These are phyloP conservation scores for Latrodectus geometricus DNA, from an alignment of 1,140 invertebrate species.

Conservation along the genomic window DNA sequence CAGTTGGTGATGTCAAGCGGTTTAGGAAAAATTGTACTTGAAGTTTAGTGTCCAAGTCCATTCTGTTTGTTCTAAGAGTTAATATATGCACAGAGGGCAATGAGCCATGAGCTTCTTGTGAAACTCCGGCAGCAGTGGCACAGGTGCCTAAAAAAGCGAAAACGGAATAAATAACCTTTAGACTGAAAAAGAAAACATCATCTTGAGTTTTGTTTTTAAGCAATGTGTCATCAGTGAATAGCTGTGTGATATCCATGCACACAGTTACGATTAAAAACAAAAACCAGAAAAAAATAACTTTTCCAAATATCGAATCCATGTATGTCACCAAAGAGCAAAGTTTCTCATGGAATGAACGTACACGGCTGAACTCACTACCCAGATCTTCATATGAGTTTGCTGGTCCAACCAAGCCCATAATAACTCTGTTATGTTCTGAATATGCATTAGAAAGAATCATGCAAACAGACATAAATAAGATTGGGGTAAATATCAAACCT, in stretches of 20 bases:
- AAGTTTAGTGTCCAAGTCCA: conserved; percentile 62
- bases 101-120: conserved; percentile 60
- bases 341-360: conserved; percentile 62
- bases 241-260: conserved; percentile 63
- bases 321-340: conserved; percentile 58
- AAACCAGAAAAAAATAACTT: conserved; percentile 63
- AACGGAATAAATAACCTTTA: conserved; percentile 63
- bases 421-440: conserved; percentile 56
- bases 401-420: conserved; percentile 33
- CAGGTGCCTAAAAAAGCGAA: conserved; percentile 62
- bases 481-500: conserved; percentile 60
- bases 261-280: conserved; percentile 55
- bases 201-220: conserved; percentile 61
- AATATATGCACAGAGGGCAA: conserved; percentile 59
- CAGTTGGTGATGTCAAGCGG: conserved; percentile 54
- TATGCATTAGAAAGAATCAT: conserved; percentile 59
- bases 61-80: conserved; percentile 52
- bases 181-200: conserved; percentile 62
- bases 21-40: conserved; percentile 63
- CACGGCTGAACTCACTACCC: conserved; percentile 32
- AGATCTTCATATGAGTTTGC: conserved; percentile 38
- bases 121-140: conserved; percentile 59
- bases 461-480: conserved; percentile 63
- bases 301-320: conserved; percentile 62
- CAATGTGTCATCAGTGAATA: conserved; percentile 63